These are phyloP conservation scores for Pyrgilauda ruficollis DNA, from an alignment of 2,113 vertebrate species.

Conservation along the genomic window DNA sequence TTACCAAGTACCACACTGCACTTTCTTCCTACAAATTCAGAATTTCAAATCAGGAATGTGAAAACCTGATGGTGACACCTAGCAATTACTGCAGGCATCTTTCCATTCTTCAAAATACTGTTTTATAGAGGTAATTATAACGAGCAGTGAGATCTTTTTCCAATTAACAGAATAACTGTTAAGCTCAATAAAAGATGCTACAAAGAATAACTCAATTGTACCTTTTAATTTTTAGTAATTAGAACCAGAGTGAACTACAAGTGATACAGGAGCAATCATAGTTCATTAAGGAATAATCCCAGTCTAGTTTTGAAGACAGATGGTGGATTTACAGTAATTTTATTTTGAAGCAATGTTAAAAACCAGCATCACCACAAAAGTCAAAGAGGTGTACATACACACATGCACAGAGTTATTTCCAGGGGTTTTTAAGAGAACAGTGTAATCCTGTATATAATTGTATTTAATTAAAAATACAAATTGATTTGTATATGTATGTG, in stretches of 20 bases:
- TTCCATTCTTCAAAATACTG: not conserved
- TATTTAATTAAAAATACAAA: not conserved
- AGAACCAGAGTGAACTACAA: not conserved
- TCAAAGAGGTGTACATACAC: not conserved
- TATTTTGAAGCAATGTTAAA: not conserved
- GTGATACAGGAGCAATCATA: not conserved
- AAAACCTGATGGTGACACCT: not conserved
- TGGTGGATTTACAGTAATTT: not conserved
- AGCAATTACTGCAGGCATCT: not conserved
- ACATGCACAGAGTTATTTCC: not conserved
- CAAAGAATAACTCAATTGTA: not conserved
- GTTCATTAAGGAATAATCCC: not conserved
- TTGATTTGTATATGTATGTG: not conserved
- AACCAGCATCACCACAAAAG: not conserved
- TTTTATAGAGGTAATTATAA: not conserved
- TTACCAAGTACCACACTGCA: not conserved
- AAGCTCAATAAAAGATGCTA: not conserved
- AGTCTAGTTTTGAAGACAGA: not conserved
- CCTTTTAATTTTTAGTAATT: not conserved
- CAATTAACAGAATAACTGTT: not conserved
- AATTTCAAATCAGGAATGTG: not conserved
- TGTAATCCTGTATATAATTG: not conserved
- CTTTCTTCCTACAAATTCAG: not conserved
- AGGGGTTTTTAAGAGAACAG: not conserved
- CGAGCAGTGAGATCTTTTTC: not conserved